phyloP scores from a whole-genome alignment of 2,888 invertebrate species.

The Allacma fusca region DNA sequence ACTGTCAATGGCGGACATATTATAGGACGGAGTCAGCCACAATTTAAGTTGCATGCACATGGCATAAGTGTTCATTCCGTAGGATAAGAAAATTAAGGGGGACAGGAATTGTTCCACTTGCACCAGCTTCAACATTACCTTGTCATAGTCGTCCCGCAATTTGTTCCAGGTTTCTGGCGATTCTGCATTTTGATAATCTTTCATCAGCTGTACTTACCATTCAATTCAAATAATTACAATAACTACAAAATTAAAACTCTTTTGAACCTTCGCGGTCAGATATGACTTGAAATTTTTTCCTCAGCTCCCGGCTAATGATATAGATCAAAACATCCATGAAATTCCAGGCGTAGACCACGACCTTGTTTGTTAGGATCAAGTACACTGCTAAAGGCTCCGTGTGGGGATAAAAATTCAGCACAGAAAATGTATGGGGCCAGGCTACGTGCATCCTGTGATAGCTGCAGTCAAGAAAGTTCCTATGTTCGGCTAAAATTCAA shows the following conservation, averaged over 20 bases:
- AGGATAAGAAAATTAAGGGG: neutral
- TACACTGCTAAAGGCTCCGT: neutral
- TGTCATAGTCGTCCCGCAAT: neutral
- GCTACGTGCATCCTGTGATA: constrained; percentile 22
- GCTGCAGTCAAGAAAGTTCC: constrained; percentile 21
- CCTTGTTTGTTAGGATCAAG: constrained; percentile 31
- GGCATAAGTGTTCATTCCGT: neutral
- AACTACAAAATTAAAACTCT: neutral
- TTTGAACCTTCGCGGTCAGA: neutral
- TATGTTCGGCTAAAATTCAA: neutral
- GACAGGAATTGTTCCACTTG: neutral
- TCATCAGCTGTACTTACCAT: too few species aligned
- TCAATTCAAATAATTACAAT: neutral
- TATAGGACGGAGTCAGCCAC: neutral
- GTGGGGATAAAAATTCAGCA: neutral
- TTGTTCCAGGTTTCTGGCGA: neutral
- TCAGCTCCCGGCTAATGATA: neutral
- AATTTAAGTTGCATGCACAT: constrained; percentile 18
- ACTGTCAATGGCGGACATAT: neutral
- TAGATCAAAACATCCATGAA: constrained; percentile 39
- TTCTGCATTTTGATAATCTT: too few species aligned
- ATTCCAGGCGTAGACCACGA: constrained; percentile 41
- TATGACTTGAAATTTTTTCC: neutral
- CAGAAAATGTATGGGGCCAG: neutral
- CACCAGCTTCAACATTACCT: neutral